These are phyloP conservation scores for Acanthopleura granulata DNA, from an alignment of 2,888 invertebrate genomes.

Conservation along the genomic window DNA sequence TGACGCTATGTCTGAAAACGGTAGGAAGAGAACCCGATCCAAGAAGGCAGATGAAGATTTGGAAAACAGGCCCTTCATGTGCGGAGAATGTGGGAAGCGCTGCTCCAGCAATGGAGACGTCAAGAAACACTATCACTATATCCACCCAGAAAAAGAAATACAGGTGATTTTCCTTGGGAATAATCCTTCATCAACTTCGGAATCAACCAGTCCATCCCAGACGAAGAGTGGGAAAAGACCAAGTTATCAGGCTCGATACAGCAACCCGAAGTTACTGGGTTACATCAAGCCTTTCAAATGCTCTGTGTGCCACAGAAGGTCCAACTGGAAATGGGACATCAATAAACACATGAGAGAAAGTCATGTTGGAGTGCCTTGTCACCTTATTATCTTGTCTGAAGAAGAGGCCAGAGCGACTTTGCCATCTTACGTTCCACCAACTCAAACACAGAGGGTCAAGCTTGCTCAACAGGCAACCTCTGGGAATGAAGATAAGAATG, in stretches of 20 bases:
- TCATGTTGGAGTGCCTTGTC: slow-evolving; percentile 47
- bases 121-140: slow-evolving; percentile 60
- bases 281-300: slow-evolving; percentile 85
- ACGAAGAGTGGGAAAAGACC: slow-evolving; percentile 3
- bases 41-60: slow-evolving; percentile 7
- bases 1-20: slow-evolving; percentile 16
- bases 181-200: slow-evolving; percentile 24
- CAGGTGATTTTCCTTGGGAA: slow-evolving; percentile 49
- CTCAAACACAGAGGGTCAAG: slow-evolving; percentile 6
- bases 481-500: background rate
- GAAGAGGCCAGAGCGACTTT: slow-evolving; percentile 63
- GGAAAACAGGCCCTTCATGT: slow-evolving; percentile 49
- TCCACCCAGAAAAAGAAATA: slow-evolving; percentile 54
- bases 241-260: slow-evolving; percentile 31
- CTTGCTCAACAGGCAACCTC: background rate
- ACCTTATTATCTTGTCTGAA: slow-evolving; percentile 52
- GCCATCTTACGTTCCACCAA: slow-evolving; percentile 25
- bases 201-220: background rate
- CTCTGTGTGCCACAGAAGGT: slow-evolving; percentile 91
- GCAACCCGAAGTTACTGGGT: slow-evolving; percentile 52
- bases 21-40: slow-evolving; percentile 1
- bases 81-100: slow-evolving; percentile 56
- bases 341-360: slow-evolving; percentile 85
- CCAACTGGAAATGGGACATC: slow-evolving; percentile 98
- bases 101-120: slow-evolving; percentile 54